Conservation (phyloP, 1,140 invertebrate genomes). For the Calliopsis andreniformis region DNA sequence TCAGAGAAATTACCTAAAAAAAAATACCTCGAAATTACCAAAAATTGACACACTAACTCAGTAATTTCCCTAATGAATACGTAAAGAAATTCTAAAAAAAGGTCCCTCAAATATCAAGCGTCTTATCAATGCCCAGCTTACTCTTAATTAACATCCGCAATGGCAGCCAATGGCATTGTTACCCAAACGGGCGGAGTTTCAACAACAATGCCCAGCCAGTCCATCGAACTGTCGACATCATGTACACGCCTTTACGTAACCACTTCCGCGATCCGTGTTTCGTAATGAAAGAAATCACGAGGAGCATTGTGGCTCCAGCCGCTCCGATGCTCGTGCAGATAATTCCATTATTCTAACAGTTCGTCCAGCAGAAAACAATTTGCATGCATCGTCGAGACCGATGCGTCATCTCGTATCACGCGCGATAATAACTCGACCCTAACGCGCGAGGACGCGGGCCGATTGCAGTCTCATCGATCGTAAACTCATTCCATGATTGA, state of each 20-base stretch:
- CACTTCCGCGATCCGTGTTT: not conserved
- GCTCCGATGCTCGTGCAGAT: conserved; percentile 18
- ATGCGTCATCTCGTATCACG: not conserved
- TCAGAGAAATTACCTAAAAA: not conserved
- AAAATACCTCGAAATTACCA: not conserved
- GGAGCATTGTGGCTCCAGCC: not conserved
- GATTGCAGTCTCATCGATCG: not conserved
- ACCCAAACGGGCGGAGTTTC: not conserved
- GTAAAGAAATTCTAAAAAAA: not conserved
- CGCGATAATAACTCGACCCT: not conserved
- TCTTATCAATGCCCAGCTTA: not conserved
- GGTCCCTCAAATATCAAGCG: not conserved
- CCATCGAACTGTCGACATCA: not conserved
- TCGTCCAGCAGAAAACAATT: conserved; percentile 16
- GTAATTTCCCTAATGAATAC: too few relatives aligned
- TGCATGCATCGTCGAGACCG: not conserved
- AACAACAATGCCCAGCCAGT: not conserved
- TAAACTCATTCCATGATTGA: too few relatives aligned
- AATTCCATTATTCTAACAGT: conserved; percentile 38
- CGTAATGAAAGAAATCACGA: conserved; percentile 27
- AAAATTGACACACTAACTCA: not conserved
- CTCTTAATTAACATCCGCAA: not conserved
- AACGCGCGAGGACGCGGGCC: not conserved
- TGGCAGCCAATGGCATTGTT: not conserved
- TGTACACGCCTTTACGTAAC: conserved; percentile 13